These are phyloP conservation scores for Alloscopus bannaensis DNA, from an alignment of 2,888 invertebrate genomes.

Conservation along the genomic window DNA sequence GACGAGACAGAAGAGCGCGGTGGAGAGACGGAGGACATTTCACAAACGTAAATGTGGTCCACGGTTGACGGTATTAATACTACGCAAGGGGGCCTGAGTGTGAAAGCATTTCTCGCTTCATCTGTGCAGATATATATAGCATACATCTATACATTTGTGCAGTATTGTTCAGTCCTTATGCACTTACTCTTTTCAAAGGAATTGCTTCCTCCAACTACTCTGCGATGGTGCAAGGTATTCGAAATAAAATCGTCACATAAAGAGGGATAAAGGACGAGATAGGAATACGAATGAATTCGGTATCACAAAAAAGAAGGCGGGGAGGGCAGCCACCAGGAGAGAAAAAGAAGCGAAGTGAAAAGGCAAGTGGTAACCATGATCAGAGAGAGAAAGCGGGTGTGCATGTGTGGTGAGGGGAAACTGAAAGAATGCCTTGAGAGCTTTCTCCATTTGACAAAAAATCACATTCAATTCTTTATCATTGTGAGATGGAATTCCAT, in stretches of 20 bases:
- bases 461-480: conserved; percentile 30
- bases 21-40: too few species aligned
- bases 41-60: conserved; percentile 1
- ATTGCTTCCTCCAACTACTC: conserved; percentile 14
- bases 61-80: conserved; percentile 10
- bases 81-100: background rate
- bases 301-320: conserved; percentile 49
- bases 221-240: conserved; percentile 42
- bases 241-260: conserved; percentile 63
- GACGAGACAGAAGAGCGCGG: too few species aligned
- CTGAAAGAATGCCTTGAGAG: conserved; percentile 42
- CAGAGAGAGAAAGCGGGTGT: conserved; percentile 10
- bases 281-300: conserved; percentile 50
- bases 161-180: background rate
- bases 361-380: background rate
- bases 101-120: background rate
- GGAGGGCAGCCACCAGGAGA: conserved; percentile 33
- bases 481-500: conserved; percentile 7
- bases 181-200: conserved; percentile 32
- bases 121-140: background rate
- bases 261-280: conserved; percentile 56
- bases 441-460: conserved; percentile 46
- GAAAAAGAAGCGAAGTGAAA: conserved; percentile 42
- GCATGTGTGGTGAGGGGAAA: too few species aligned
- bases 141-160: background rate